Percentiles rank a stretch among this genome's conserved stretches.
Evolutionary conservation across 23 tunicate species (phyloP).

Genomic region (Aplidium turbinatum): DNA sequence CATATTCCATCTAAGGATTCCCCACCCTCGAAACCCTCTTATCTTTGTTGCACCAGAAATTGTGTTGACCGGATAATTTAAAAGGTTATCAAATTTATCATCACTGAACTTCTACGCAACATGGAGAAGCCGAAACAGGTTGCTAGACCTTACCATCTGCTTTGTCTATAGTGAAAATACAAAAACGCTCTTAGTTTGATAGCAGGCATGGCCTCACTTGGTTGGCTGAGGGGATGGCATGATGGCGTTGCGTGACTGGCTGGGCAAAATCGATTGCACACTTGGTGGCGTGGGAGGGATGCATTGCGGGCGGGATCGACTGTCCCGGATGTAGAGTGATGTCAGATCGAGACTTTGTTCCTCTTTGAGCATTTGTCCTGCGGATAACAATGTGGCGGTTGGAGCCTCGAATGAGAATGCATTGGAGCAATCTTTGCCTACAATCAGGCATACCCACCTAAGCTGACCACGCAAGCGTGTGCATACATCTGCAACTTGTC

Average conservation of each 20-base stretch:
- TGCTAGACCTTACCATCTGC: too few relatives aligned
- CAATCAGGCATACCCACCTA: slow-evolving; percentile 35
- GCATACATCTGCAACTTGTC: slow-evolving; percentile 36
- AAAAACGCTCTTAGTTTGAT: too few relatives aligned
- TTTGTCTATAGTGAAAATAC: too few relatives aligned
- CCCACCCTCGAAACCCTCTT: too few relatives aligned
- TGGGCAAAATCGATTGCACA: slow-evolving; percentile 3
- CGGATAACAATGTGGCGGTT: too few relatives aligned
- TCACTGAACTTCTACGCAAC: too few relatives aligned
- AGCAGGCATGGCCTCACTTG: too few relatives aligned
- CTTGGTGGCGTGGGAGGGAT: slow-evolving; percentile 3
- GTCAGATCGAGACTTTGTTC: slow-evolving; percentile 48
- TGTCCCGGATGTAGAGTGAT: slow-evolving; percentile 42
- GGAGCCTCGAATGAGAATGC: not conserved
- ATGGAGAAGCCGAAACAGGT: too few relatives aligned
- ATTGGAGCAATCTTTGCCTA: not conserved
- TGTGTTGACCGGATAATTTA: too few relatives aligned
- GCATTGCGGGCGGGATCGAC: slow-evolving; percentile 8
- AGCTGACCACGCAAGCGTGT: not conserved
- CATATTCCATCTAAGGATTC: too few relatives aligned
- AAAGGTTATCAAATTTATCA: too few relatives aligned
- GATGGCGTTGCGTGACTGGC: not conserved
- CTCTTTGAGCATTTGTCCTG: slow-evolving; percentile 41
- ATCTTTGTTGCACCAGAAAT: too few relatives aligned
- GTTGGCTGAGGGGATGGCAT: slow-evolving; percentile 12